Conservation (phyloP, 2,888 invertebrate species). For the Catocala nupta region DNA sequence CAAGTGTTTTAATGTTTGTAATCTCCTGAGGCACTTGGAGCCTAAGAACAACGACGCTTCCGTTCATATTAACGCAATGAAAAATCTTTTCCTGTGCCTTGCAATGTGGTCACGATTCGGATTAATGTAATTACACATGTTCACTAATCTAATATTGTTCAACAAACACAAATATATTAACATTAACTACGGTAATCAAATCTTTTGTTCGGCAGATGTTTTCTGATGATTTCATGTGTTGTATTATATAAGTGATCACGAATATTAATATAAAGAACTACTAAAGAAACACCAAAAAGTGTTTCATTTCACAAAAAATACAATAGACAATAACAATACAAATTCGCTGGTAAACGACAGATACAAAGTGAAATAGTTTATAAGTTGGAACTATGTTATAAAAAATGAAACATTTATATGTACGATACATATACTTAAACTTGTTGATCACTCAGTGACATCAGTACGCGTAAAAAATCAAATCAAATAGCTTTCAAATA, state of each 20-base stretch:
- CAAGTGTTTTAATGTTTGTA: conserved; percentile 73
- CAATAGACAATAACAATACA: neutral
- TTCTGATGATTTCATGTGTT: neutral
- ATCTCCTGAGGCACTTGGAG: conserved; percentile 67
- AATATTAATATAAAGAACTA: neutral
- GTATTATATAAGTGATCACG: neutral
- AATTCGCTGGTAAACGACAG: neutral
- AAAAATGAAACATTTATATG: no score
- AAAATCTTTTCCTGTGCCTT: conserved; percentile 64
- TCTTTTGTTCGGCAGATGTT: conserved; percentile 26
- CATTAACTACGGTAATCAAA: conserved; percentile 23
- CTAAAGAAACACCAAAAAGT: no score
- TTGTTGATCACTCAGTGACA: conserved; percentile 1
- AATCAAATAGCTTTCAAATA: conserved; percentile 28
- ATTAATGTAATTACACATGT: conserved; percentile 58
- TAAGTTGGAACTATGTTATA: no score
- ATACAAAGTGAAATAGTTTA: conserved; percentile 1
- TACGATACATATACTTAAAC: no score
- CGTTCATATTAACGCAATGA: conserved; percentile 64
- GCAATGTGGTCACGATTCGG: conserved; percentile 59
- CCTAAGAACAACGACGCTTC: conserved; percentile 70
- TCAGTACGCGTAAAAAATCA: conserved; percentile 14
- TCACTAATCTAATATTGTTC: conserved; percentile 28
- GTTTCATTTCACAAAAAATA: neutral
- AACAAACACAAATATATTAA: conserved; percentile 3